phyloP scores from a whole-genome alignment of 2,797 vertebrate genomes.

The Dermochelys coriacea region DNA sequence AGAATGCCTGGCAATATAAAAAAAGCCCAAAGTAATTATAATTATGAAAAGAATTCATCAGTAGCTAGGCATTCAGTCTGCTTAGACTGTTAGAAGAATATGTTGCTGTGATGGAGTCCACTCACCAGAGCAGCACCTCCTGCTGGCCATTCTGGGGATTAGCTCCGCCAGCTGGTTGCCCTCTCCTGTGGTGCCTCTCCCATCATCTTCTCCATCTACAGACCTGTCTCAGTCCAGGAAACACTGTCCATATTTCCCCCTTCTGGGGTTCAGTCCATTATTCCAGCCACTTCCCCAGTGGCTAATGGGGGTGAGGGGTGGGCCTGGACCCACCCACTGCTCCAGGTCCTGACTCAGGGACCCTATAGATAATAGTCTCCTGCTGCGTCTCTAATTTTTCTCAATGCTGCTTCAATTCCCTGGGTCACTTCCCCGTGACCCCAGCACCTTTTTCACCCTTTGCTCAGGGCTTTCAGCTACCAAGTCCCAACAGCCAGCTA shows the following conservation, averaged over 20 bases:
- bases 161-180: neutral
- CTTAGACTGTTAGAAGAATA: neutral
- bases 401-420: neutral
- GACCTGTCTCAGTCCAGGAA: neutral
- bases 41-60: constrained; percentile 27
- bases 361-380: neutral
- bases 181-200: neutral
- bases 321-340: too few relatives aligned
- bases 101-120: neutral
- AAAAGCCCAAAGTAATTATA: neutral
- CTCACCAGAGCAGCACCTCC: neutral
- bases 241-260: neutral
- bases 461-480: neutral
- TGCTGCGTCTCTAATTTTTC: neutral
- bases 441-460: neutral
- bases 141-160: neutral
- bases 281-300: too few relatives aligned
- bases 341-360: neutral
- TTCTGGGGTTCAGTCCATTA: neutral
- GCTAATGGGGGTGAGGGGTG: too few relatives aligned
- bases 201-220: neutral
- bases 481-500: neutral
- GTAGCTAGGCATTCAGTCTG: neutral
- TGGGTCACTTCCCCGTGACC: neutral
- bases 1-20: constrained; percentile 15